Conservation (phyloP, 1,140 invertebrate species). For the Paraescarpia echinospica region DNA sequence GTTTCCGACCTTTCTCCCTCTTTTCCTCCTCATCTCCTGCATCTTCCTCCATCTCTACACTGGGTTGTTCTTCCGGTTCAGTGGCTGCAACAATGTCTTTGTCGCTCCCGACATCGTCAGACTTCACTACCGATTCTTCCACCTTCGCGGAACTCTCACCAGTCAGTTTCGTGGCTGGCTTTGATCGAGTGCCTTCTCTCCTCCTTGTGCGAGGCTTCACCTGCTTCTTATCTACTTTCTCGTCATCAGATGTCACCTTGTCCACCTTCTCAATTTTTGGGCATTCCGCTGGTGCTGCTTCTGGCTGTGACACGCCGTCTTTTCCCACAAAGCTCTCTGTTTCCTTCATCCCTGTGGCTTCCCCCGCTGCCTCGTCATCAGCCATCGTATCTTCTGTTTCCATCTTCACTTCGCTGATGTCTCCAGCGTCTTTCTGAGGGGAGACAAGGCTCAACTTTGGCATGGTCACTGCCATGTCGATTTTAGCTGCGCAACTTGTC, state of each 20-base stretch:
- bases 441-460: not conserved
- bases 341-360: conserved; percentile 7
- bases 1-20: not conserved
- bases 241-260: conserved; percentile 30
- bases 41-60: not conserved
- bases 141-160: not conserved
- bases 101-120: not conserved
- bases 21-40: not conserved
- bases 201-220: conserved; percentile 25
- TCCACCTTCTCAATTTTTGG: conserved; percentile 33
- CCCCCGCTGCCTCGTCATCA: not conserved
- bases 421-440: not conserved
- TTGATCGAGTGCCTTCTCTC: not conserved
- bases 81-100: not conserved
- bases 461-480: not conserved
- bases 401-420: conserved; percentile 18
- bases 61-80: not conserved
- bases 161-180: not conserved
- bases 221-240: conserved; percentile 33
- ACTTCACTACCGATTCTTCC: not conserved
- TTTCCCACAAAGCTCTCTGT: conserved; percentile 15
- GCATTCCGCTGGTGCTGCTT: conserved; percentile 21
- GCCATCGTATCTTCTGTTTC: conserved; percentile 9
- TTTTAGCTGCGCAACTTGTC: not conserved
- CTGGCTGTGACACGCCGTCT: not conserved